Conservation (phyloP, 2,113 vertebrate genomes). For the Siphamia tubifer region DNA sequence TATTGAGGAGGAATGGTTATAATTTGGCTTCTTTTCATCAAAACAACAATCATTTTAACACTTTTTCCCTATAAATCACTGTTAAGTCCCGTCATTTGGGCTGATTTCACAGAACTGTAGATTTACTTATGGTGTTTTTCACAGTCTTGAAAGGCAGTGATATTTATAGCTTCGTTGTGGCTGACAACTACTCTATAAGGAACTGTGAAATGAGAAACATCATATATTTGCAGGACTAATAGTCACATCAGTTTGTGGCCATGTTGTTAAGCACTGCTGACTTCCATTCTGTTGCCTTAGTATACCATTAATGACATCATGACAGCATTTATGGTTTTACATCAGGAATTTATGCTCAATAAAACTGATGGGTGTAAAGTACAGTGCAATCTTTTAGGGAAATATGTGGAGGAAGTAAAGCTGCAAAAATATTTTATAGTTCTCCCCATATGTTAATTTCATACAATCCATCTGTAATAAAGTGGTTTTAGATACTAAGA, state of each 20-base stretch:
- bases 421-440: not conserved
- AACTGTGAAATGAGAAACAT: conserved; percentile 17
- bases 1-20: too few relatives aligned
- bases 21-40: not conserved
- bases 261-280: too few relatives aligned
- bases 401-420: conserved; percentile 26
- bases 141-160: not conserved
- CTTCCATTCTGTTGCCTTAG: not conserved
- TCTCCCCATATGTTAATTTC: not conserved
- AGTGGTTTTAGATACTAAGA: not conserved
- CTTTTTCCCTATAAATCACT: not conserved
- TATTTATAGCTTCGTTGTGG: conserved; percentile 34
- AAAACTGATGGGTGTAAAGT: not conserved
- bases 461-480: not conserved
- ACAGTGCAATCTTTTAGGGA: not conserved
- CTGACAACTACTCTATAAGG: not conserved
- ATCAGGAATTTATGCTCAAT: not conserved
- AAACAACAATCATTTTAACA: not conserved
- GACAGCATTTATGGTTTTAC: not conserved
- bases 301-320: not conserved
- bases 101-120: not conserved
- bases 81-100: not conserved
- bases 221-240: too few relatives aligned
- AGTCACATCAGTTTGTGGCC: too few relatives aligned
- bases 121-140: not conserved